Evolutionary conservation across 2,113 vertebrate species (phyloP).

Genomic region (Pelecanoides urinatrix): DNA sequence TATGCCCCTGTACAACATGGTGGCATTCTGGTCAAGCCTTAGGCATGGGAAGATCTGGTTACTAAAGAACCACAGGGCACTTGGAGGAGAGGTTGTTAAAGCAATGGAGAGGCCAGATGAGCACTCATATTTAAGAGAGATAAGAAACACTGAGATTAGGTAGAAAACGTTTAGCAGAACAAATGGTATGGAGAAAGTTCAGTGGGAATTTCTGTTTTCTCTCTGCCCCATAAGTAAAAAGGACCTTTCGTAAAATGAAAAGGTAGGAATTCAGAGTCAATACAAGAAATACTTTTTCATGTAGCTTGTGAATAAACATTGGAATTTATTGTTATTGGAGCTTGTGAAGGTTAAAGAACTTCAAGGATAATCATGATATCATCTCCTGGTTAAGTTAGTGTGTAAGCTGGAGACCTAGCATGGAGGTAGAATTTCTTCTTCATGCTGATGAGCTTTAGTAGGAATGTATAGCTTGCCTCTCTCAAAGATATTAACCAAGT

Average conservation of each 20-base stretch:
- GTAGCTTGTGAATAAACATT: neutral
- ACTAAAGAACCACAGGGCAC: neutral
- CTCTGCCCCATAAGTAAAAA: neutral
- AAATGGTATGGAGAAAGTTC: neutral
- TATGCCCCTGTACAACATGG: neutral
- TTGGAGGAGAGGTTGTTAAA: neutral
- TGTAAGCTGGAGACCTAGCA: neutral
- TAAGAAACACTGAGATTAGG: neutral
- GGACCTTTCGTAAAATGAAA: neutral
- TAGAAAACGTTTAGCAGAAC: neutral
- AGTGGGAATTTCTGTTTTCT: neutral
- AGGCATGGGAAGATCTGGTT: neutral
- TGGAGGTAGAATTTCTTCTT: neutral
- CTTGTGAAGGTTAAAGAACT: neutral
- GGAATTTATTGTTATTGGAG: neutral
- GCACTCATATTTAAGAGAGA: neutral
- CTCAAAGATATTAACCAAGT: neutral
- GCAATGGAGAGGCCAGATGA: neutral
- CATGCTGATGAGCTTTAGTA: neutral
- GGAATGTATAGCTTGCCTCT: neutral
- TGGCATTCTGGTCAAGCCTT: neutral
- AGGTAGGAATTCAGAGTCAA: neutral
- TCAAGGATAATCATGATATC: neutral
- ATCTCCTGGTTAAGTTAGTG: neutral
- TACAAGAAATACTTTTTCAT: neutral